Conservation (phyloP, 2,113 vertebrate genomes). For the Lepus europaeus region DNA sequence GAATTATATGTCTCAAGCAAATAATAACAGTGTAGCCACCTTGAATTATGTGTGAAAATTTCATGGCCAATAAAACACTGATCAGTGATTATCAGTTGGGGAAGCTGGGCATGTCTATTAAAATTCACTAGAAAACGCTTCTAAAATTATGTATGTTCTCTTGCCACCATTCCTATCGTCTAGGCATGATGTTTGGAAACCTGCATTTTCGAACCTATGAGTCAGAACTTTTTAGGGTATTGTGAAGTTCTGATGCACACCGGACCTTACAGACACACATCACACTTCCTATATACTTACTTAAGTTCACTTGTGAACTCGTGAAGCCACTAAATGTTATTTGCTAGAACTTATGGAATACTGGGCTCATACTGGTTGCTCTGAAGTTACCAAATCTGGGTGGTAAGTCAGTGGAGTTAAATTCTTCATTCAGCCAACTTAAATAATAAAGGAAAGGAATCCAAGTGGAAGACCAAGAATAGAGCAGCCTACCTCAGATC, state of each 20-base stretch:
- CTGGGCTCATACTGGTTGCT: neutral
- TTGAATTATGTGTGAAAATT: slow-evolving; percentile 31
- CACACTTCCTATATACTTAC: neutral
- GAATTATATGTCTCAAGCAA: slow-evolving; percentile 15
- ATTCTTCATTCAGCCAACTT: neutral
- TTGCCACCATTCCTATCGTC: neutral
- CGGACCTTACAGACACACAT: too few species aligned
- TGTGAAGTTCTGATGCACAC: neutral
- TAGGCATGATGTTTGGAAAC: neutral
- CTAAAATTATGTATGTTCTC: neutral
- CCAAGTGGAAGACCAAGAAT: neutral
- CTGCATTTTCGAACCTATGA: neutral
- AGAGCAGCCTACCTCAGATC: neutral
- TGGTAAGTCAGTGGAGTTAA: neutral
- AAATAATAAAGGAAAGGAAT: slow-evolving; percentile 28
- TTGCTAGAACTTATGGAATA: neutral
- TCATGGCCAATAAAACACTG: neutral
- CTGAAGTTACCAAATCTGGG: neutral
- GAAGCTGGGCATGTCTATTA: neutral
- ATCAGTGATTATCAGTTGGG: neutral
- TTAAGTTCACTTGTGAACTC: neutral
- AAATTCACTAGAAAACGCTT: slow-evolving; percentile 38
- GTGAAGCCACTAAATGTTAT: neutral
- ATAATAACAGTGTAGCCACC: slow-evolving; percentile 18
- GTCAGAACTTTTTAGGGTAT: neutral